These are phyloP conservation scores for Ochotona princeps DNA, from an alignment of 2,113 vertebrate species.

Conservation along the genomic window DNA sequence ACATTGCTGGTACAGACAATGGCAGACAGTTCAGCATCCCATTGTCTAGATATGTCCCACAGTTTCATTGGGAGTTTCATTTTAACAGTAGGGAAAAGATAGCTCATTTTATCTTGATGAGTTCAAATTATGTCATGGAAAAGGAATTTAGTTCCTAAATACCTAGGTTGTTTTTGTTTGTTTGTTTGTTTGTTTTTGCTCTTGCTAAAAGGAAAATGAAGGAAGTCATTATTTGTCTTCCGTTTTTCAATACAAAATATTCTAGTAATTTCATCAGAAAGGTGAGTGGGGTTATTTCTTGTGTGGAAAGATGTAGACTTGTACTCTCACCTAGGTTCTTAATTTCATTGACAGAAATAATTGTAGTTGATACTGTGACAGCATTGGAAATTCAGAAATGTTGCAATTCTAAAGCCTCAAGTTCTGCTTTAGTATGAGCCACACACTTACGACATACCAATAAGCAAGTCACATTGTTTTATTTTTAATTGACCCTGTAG, in stretches of 20 bases:
- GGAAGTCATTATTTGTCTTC: conserved; percentile 32
- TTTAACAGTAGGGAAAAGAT: conserved; percentile 21
- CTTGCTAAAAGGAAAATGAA: conserved; percentile 50
- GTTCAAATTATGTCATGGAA: conserved; percentile 20
- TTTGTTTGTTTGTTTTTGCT: conserved; percentile 5
- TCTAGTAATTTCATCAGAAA: conserved; percentile 32
- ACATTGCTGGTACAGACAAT: too few species aligned
- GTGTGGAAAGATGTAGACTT: not conserved
- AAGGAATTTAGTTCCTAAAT: conserved; percentile 48
- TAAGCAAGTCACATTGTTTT: conserved; percentile 1
- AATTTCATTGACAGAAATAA: conserved; percentile 23
- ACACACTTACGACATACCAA: not conserved
- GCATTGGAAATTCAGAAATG: not conserved
- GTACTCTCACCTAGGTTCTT: not conserved
- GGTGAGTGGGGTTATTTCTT: not conserved
- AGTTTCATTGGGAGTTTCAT: not conserved
- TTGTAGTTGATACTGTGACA: not conserved
- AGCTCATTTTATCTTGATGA: conserved; percentile 22
- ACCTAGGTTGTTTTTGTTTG: not conserved
- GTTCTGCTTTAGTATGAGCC: not conserved
- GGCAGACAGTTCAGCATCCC: too few species aligned
- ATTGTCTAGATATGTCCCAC: too few species aligned
- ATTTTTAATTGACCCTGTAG: not conserved
- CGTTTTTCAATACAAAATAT: conserved; percentile 31
- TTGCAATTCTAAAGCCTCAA: not conserved